Conservation (phyloP, 2,113 vertebrate species). For the Dipodomys ordii region DNA sequence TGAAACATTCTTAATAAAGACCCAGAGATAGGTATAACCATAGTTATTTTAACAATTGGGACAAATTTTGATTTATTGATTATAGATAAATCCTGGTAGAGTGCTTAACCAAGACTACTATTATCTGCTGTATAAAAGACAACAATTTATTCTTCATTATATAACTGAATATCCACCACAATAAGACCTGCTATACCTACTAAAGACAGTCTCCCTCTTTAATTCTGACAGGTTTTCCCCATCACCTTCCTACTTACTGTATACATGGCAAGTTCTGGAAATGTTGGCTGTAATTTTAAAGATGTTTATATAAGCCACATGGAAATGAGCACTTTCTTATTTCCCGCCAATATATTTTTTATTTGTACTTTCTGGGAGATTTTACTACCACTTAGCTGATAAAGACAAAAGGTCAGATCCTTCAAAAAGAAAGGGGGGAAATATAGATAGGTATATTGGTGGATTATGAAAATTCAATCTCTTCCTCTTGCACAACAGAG, state of each 20-base stretch:
- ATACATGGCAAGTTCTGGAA: background rate
- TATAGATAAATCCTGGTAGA: background rate
- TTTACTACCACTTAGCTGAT: background rate
- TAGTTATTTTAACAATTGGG: background rate
- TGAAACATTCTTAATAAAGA: too few species aligned
- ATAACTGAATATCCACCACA: background rate
- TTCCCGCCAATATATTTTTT: background rate
- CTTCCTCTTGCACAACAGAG: background rate
- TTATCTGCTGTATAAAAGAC: background rate
- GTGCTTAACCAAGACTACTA: constrained; percentile 5
- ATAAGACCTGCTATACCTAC: background rate
- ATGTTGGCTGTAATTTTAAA: background rate
- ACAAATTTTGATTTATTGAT: background rate
- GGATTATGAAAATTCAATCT: constrained; percentile 30
- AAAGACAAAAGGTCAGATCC: constrained; percentile 6
- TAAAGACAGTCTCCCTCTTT: background rate
- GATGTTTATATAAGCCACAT: constrained; percentile 17
- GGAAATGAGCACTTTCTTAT: background rate
- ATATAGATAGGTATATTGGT: background rate
- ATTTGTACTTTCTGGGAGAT: background rate
- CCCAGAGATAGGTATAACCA: background rate
- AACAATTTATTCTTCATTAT: background rate
- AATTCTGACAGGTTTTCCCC: background rate
- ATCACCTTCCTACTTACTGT: background rate
- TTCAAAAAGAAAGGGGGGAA: constrained; percentile 35